Base-by-base conservation (phyloP, 1,140 invertebrate genomes). In the Calephelis nemesis region DNA sequence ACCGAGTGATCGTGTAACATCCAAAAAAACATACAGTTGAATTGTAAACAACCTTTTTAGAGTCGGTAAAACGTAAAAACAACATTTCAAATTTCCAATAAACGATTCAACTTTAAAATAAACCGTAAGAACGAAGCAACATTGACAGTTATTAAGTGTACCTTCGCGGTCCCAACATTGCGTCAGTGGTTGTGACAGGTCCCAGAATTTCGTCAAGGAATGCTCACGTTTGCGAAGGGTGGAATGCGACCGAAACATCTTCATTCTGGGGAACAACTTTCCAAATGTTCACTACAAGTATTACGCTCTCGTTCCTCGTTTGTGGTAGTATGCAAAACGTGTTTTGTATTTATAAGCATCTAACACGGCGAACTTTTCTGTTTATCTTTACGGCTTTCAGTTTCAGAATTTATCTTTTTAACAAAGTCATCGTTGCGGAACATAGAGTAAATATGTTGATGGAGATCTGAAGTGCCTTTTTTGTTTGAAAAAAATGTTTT, bases 161-260 rank as follows among this genome's bases (percentile, higher is more conserved):
- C 81, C 82, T 83, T 75, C 74, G 76, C 63, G 66, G 71, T 72
- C 70, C 72, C 71, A 75, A 74, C 69, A 66, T 75, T 67, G 54
- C 75, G 69, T 54, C 52, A 19, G 52, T 9, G 9, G 19, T 54
- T 54, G 70, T 74, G 63, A 70, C 68, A 72, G 75, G 76, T 73
- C 76, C 54, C 64, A 84, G 83, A 81, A 87, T 88, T 82, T 81
- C 73, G 81, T 83, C 68, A 78, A 78, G 79, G 87, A 84, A 90
- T 90, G 85, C 78, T 80, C 77, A 78, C 77, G 77, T 74, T 83
- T 82, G 83, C 76, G 80, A 86, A 85, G 77, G 74, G 67, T 13
- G 82, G 82, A 84, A 87, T 85, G 79, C 77, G 77, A 76, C 81
- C 79, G 69, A 79, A 76, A 87, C 83, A 83, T 90, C 86, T 68